Evolutionary conservation across 35 echinoderm and acorn worm genomes (phyloP).

Genomic region (Diadema setosum): DNA sequence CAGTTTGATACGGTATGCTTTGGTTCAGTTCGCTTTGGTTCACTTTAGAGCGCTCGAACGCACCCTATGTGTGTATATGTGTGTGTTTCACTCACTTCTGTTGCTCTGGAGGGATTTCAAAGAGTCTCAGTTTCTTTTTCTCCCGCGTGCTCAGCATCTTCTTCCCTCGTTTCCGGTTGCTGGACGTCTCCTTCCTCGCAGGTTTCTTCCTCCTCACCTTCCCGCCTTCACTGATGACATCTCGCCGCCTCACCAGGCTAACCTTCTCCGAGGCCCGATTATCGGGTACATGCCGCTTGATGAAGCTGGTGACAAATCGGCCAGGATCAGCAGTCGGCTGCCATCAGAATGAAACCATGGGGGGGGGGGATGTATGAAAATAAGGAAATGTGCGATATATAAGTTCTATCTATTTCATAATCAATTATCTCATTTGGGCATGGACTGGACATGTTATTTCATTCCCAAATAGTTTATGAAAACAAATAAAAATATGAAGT

Average conservation of each 20-base stretch:
- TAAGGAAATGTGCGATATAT: background rate
- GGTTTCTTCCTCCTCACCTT: background rate
- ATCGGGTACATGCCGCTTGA: background rate
- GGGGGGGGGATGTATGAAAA: background rate
- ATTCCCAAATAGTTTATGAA: too few relatives aligned
- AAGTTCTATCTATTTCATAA: too few relatives aligned
- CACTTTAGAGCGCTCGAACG: too few relatives aligned
- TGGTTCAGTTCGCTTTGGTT: background rate
- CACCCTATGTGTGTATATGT: too few relatives aligned
- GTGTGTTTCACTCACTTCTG: constrained; percentile 43
- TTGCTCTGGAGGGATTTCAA: constrained; percentile 42
- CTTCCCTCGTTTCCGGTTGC: background rate
- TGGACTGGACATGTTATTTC: too few relatives aligned
- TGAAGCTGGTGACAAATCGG: background rate
- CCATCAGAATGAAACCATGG: background rate
- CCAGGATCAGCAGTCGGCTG: background rate
- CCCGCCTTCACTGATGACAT: background rate
- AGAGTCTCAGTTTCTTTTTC: constrained; percentile 16
- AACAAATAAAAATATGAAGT: too few relatives aligned
- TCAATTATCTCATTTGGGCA: too few relatives aligned
- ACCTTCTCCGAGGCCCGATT: background rate
- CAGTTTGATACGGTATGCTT: too few relatives aligned
- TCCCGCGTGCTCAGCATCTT: background rate
- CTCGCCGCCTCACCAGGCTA: background rate
- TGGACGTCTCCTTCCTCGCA: background rate